Conservation (phyloP, 2,797 vertebrate species). For the Mormyrus proboscirostris region DNA sequence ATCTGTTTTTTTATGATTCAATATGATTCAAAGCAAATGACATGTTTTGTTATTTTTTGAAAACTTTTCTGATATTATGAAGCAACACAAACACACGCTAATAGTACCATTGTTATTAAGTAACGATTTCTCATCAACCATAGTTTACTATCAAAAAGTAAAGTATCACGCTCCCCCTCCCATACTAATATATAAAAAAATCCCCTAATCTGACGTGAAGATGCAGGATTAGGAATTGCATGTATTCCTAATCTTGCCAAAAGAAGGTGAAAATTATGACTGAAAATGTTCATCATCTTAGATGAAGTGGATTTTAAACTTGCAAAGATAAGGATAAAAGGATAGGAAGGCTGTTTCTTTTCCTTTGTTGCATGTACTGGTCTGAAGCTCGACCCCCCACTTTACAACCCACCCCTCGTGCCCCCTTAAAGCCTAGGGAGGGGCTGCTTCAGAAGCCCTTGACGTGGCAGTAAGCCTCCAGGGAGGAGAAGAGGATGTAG, state of each 20-base stretch:
- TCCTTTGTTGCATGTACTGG: background rate
- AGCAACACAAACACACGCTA: constrained; percentile 5
- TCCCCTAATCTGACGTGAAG: background rate
- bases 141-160: background rate
- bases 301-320: background rate
- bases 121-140: background rate
- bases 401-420: background rate
- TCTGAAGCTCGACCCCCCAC: background rate
- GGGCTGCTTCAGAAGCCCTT: constrained; percentile 51
- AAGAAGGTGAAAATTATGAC: background rate
- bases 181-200: background rate
- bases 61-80: background rate
- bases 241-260: background rate
- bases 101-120: background rate
- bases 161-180: background rate
- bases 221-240: background rate
- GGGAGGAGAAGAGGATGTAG: constrained; percentile 92
- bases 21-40: background rate
- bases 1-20: background rate
- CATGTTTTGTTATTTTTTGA: background rate
- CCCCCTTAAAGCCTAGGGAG: background rate
- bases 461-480: constrained; percentile 97
- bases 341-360: background rate
- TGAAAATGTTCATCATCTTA: background rate
- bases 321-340: background rate